Conservation (phyloP, 2,888 invertebrate genomes). For the Drosophila pseudotakahashii region DNA sequence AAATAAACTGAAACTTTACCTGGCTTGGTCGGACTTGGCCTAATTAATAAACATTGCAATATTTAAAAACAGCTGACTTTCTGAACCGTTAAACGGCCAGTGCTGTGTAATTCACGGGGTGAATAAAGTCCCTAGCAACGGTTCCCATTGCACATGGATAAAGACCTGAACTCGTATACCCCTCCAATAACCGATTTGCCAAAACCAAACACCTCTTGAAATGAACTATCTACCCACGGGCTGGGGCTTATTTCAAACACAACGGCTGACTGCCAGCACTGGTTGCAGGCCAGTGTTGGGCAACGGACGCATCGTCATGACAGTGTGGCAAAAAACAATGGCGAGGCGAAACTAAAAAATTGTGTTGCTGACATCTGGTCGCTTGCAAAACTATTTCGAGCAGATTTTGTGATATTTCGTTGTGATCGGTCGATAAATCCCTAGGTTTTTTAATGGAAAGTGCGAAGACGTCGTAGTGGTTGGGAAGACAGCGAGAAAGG, state of each 20-base stretch:
- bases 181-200: background rate
- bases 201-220: background rate
- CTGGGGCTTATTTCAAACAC: background rate
- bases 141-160: background rate
- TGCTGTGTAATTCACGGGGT: background rate
- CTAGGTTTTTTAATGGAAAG: conserved; percentile 61
- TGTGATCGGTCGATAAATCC: conserved; percentile 62
- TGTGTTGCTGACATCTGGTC: conserved; percentile 78
- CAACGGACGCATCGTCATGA: conserved; percentile 28
- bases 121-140: background rate
- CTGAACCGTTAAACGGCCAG: background rate
- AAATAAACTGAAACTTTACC: too few relatives aligned
- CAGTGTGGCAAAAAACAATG: conserved; percentile 72
- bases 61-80: background rate
- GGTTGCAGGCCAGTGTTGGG: conserved; percentile 47
- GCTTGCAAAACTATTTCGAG: conserved; percentile 59
- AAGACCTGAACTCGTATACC: background rate
- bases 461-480: conserved; percentile 62
- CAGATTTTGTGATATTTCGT: conserved; percentile 73
- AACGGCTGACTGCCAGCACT: conserved; percentile 50
- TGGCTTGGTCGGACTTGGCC: too few relatives aligned
- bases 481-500: conserved; percentile 51
- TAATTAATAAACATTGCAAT: background rate
- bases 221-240: background rate
- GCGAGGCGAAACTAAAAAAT: conserved; percentile 68